Conservation (phyloP, 2,797 vertebrate species). For the Microtus obscurus region DNA sequence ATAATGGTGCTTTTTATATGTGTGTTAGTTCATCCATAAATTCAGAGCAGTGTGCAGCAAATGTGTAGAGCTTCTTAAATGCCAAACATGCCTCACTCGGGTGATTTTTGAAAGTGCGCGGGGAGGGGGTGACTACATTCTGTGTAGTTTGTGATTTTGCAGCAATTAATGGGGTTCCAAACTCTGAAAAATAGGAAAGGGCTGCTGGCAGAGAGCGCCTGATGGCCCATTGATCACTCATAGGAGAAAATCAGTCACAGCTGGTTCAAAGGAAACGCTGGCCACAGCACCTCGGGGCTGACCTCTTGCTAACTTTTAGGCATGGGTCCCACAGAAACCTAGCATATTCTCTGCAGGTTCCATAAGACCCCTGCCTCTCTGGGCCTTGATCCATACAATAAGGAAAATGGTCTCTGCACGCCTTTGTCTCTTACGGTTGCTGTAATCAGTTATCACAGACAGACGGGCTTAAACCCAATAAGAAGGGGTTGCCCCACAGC, state of each 20-base stretch:
- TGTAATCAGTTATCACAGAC: not conserved
- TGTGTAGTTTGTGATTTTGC: no score
- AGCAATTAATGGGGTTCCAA: not conserved
- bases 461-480: not conserved
- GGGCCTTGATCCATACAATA: not conserved
- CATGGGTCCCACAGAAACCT: not conserved
- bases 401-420: not conserved
- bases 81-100: not conserved
- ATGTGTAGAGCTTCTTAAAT: not conserved
- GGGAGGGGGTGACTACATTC: not conserved
- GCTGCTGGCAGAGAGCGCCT: not conserved
- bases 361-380: not conserved
- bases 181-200: not conserved
- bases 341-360: not conserved
- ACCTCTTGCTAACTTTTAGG: not conserved
- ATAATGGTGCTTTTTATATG: not conserved
- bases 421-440: not conserved
- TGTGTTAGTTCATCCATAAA: not conserved
- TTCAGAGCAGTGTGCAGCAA: not conserved
- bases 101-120: not conserved
- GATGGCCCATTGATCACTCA: no score
- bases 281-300: accelerated
- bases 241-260: accelerated
- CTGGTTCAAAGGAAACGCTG: accelerated
- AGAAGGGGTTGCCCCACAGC: not conserved